phyloP scores from a whole-genome alignment of 2,113 vertebrate genomes.

The Isichthys henryi region DNA sequence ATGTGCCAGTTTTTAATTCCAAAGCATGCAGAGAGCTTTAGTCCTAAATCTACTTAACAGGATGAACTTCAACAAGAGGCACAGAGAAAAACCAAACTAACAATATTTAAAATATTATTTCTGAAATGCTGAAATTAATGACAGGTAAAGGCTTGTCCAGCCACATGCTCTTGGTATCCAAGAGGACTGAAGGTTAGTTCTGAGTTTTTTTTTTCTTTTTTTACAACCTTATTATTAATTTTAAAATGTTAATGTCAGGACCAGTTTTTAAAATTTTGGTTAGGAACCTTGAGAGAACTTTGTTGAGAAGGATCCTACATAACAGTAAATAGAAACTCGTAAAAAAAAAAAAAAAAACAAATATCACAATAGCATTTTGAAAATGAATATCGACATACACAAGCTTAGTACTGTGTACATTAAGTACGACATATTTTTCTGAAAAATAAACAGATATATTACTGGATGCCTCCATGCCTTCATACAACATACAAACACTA shows the following conservation, averaged over 20 bases:
- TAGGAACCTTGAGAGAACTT: background rate
- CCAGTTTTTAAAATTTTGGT: background rate
- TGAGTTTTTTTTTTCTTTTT: background rate
- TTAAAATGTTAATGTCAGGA: background rate
- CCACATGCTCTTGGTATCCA: background rate
- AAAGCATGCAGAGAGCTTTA: conserved; percentile 4
- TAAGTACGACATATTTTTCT: background rate
- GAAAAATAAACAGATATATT: background rate
- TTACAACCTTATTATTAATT: background rate
- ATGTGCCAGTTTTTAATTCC: background rate
- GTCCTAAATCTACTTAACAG: background rate
- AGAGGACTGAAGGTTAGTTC: background rate
- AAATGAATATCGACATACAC: background rate
- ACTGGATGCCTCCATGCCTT: background rate
- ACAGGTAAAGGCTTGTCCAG: background rate
- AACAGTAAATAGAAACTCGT: background rate
- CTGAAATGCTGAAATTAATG: background rate
- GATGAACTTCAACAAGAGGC: background rate
- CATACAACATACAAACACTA: background rate
- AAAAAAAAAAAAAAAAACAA: background rate
- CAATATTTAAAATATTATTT: background rate
- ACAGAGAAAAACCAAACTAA: background rate
- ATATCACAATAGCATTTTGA: background rate
- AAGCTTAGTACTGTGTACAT: background rate
- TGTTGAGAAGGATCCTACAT: background rate